Percentiles rank a stretch among this genome's conserved stretches.
These are phyloP conservation scores for Pampusana beccarii DNA, from an alignment of 2,113 vertebrate genomes.

Conservation along the genomic window DNA sequence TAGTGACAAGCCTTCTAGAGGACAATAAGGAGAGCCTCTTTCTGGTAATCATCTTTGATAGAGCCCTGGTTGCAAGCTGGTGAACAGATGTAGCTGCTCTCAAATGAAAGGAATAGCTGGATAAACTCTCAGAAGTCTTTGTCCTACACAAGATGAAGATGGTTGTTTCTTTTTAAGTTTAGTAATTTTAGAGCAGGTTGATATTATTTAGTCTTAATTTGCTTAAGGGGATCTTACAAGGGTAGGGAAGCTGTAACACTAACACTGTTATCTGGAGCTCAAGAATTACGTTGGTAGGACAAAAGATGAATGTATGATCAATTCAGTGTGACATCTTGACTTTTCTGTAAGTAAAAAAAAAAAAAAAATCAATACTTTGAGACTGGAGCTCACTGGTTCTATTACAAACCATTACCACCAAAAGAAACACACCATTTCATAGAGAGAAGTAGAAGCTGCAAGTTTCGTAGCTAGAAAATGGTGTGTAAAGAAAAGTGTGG, in stretches of 20 bases:
- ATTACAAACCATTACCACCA: background rate
- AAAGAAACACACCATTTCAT: background rate
- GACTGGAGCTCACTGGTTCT: background rate
- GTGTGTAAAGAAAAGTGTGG: background rate
- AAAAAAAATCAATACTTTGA: background rate
- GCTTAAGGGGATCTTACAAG: background rate
- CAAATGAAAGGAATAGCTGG: background rate
- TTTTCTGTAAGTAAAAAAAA: background rate
- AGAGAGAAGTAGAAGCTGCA: background rate
- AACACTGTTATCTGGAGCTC: background rate
- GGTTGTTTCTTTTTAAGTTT: constrained; percentile 14
- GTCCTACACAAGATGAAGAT: background rate
- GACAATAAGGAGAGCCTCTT: background rate
- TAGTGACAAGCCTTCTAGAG: background rate
- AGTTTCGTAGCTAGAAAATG: background rate
- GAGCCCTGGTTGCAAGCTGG: background rate
- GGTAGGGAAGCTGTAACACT: background rate
- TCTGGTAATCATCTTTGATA: constrained; percentile 1
- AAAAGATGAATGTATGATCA: background rate
- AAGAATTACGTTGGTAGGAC: background rate
- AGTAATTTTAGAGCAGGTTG: constrained; percentile 2
- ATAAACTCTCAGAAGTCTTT: background rate
- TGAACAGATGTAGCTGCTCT: background rate
- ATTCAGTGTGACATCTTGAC: background rate
- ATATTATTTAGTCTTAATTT: constrained; percentile 11